These are phyloP conservation scores for Threskiornis aethiopicus DNA, from an alignment of 2,797 vertebrate genomes.

Conservation along the genomic window DNA sequence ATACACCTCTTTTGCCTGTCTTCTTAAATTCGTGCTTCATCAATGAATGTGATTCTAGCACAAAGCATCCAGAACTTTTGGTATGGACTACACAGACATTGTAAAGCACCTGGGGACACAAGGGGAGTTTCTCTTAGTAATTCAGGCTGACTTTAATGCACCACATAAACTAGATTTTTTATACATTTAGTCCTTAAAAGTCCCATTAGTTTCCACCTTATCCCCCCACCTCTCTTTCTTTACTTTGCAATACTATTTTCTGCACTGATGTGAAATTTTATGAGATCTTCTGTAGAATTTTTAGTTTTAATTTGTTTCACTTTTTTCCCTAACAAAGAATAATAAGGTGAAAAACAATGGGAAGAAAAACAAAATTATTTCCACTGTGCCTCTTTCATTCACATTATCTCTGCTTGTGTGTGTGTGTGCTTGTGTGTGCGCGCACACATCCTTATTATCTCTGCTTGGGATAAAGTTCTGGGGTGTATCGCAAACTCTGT, in stretches of 20 bases:
- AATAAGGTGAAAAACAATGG: not conserved
- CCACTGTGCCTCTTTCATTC: not conserved
- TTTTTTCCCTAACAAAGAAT: not conserved
- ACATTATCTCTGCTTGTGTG: not conserved
- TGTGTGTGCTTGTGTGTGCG: not conserved
- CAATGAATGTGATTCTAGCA: not conserved
- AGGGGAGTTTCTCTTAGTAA: not conserved
- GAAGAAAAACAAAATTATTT: not conserved
- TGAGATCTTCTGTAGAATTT: not conserved
- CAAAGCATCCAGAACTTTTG: not conserved
- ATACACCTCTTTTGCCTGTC: not conserved
- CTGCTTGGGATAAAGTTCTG: not conserved
- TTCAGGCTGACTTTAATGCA: not conserved
- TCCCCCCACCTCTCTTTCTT: not conserved
- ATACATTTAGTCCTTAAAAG: not conserved
- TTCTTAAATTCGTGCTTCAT: conserved; percentile 19
- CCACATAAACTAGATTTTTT: not conserved
- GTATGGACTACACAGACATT: not conserved
- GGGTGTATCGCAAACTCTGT: not conserved
- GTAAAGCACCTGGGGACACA: not conserved
- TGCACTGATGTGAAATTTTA: not conserved
- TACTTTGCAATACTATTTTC: not conserved
- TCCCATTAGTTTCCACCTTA: not conserved
- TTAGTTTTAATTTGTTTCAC: not conserved
- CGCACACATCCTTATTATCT: not conserved